Conservation (phyloP, 2,888 invertebrate species). For the Idaea dimidiata region DNA sequence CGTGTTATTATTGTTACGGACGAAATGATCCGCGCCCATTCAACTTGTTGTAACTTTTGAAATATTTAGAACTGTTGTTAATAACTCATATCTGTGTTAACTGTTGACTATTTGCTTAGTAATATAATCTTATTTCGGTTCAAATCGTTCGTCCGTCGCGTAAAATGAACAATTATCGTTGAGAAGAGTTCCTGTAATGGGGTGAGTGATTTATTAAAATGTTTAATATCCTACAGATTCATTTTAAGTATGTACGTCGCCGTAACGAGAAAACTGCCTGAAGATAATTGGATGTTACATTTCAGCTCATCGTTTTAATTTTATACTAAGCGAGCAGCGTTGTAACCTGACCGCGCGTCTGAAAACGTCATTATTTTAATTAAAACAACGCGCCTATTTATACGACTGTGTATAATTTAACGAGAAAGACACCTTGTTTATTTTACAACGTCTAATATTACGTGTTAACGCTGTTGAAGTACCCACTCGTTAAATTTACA, state of each 20-base stretch:
- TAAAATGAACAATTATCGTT: slow-evolving; percentile 43
- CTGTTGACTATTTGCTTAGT: slow-evolving; percentile 74
- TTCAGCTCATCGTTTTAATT: background rate
- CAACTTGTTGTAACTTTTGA: slow-evolving; percentile 74
- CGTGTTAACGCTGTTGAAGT: slow-evolving; percentile 8
- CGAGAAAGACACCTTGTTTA: background rate
- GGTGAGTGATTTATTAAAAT: slow-evolving; percentile 42
- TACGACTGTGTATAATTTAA: background rate
- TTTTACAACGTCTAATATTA: background rate
- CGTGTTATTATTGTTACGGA: slow-evolving; percentile 68
- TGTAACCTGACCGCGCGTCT: background rate
- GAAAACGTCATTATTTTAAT: slow-evolving; percentile 2
- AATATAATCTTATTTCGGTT: slow-evolving; percentile 59
- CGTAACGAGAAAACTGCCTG: slow-evolving; percentile 1
- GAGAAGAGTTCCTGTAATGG: slow-evolving; percentile 41
- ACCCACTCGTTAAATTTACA: background rate
- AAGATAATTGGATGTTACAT: slow-evolving; percentile 1
- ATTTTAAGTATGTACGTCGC: background rate
- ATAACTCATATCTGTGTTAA: slow-evolving; percentile 76
- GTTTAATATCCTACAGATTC: slow-evolving; percentile 1
- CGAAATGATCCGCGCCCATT: slow-evolving; percentile 54
- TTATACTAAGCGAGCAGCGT: background rate
- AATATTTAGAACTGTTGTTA: slow-evolving; percentile 74
- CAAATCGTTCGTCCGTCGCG: slow-evolving; percentile 56
- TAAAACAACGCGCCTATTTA: slow-evolving; percentile 1